Evolutionary conservation across 1,140 invertebrate genomes (phyloP), one percentile per base, ranked within the genome.

Genomic region (Eulimnadia texana): DNA sequence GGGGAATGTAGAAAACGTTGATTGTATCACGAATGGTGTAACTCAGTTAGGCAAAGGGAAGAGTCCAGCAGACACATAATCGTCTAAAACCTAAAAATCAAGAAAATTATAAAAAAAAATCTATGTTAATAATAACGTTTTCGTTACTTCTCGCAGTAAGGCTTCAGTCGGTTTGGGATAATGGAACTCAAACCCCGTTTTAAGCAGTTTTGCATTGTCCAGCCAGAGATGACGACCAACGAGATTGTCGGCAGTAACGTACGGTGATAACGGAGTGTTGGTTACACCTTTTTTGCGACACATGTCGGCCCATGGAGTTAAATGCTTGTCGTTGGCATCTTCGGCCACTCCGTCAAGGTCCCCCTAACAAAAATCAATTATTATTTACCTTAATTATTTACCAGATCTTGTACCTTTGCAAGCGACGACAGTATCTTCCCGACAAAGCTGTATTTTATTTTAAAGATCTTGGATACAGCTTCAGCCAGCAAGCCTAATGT

Each of bases 291-390:
- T 83, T 65, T 76, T 75, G 63, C 81, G 78, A 71, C 90, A 93
- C 52, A 86, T 81, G 68, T 85, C 84, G 3, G 88, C 89, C 91
- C 91, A 95, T 9, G 89, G 89, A 0, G 79, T 80, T 75, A 93
- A 80, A 72, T 93, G 91, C 70, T 92, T 92, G 70, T 93, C 90
- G 73, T 93, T 93, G 0, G 88, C 87, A 67, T 93, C 89, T 64
- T 91, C 88, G 0, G 89, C 84, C 25, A 90, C 82, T 23, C 79
- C 77, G n/a, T 76, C 78, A 72, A 89, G 76, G 72, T 86, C 85
- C 23, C 74, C 74, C 83, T 85, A 66, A 75, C 70, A 61, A 64
- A 62, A 63, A 54, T 11, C 28, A 53, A 28, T n/a, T 58, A 58
- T 55, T 59, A 50, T 9, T 53, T 9, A 9, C 10, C n/a, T 60